A percentile compares a stretch with the other conserved stretches of the same genome.
Conservation (phyloP, 2,113 vertebrate species). For the Petrocephalus microphthalmus region DNA sequence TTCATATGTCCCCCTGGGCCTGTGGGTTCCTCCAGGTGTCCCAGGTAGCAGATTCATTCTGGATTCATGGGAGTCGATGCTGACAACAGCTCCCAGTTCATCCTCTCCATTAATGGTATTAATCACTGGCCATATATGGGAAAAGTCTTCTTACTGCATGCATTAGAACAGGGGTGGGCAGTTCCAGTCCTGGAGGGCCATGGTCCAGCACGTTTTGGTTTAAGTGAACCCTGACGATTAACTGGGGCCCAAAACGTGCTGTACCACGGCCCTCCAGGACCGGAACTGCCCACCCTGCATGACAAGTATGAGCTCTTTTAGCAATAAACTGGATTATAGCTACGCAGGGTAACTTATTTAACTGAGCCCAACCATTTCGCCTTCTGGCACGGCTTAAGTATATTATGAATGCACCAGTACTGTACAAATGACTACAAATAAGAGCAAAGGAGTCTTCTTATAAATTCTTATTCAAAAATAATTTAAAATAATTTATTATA, state of each 20-base stretch:
- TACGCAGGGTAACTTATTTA: not conserved
- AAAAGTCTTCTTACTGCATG: not conserved
- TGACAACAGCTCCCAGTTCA: not conserved
- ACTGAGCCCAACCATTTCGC: not conserved
- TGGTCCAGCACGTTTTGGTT: too few species aligned
- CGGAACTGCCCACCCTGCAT: too few species aligned
- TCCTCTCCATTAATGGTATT: not conserved
- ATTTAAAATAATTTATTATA: too few species aligned
- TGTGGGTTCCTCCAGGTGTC: not conserved
- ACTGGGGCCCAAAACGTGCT: too few species aligned
- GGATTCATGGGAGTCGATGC: not conserved
- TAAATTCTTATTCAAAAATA: not conserved
- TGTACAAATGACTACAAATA: not conserved
- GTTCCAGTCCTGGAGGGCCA: too few species aligned
- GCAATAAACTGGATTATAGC: not conserved
- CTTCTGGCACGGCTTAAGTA: not conserved
- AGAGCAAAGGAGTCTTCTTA: not conserved
- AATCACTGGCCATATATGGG: not conserved
- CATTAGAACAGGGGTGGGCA: too few species aligned
- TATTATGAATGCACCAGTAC: not conserved
- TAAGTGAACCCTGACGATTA: too few species aligned
- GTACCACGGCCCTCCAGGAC: too few species aligned
- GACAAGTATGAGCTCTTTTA: not conserved
- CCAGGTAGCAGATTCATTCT: not conserved
- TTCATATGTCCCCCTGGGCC: not conserved